Base-by-base conservation (phyloP, 2,888 invertebrate species). In the Pyrgus malvae region DNA sequence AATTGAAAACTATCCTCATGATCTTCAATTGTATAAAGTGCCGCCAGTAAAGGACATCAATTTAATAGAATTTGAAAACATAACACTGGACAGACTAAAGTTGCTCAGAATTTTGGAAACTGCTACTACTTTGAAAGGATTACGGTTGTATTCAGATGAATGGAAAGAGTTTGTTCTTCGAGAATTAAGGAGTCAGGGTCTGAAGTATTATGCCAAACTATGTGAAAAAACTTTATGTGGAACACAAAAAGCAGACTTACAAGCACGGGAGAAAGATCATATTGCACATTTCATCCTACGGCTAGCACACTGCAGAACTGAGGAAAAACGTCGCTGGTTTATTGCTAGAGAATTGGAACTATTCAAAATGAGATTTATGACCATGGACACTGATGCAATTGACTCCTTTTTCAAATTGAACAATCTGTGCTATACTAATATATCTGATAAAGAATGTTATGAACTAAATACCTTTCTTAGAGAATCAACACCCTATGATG, bases 221-320 rank as follows among this genome's bases (percentile, higher is more conserved):
- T 90, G 94, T 59, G 89, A 92, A 63, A 91, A 91, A 51, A 83
- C 86, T 48, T 91, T 86, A 31, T 91, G 85, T 66, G 84, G 88
- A 5, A 90, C 91, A 33, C 87, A 86, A 9, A 94, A 94, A 58
- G 72, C 83, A 1, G 94, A 95, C 69, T 74, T 93, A 37, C 92
- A 94, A 72, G 92, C 93, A 0, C 91, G 96, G 51, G 91, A 92
- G 25, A 92, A 93, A 59, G 99, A 99, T 81, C 95, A 96, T 69
- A 92, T 98, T 46, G 97, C 99, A 0, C 99, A 99, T 80, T 99
- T 96, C 77, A 96, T 99, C 66, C 89, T 99, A 2, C 92, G 98
- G 53, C 82, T 99, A 55, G 97, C 97, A 0, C 99, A 97, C 80
- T 98, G 98, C 74, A 92, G 95, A 69, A 94, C 95, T 16, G 95